Evolutionary conservation across 2,888 invertebrate genomes (phyloP).

Genomic region (Noctua pronuba): DNA sequence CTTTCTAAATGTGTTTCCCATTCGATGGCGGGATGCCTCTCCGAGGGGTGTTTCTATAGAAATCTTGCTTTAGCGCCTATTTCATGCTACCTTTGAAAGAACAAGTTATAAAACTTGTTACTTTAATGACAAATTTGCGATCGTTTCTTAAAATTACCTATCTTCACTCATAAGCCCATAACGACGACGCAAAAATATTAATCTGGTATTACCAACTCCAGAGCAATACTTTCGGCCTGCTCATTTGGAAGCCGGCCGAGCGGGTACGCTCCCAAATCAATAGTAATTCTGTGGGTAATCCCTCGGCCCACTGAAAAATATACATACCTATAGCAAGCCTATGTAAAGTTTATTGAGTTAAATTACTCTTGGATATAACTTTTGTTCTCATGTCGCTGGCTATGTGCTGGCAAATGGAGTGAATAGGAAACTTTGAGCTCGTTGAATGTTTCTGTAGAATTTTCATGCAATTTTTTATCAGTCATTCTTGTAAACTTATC

Average conservation of each 20-base stretch:
- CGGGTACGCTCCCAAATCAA: slow-evolving; percentile 87
- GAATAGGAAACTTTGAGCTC: slow-evolving; percentile 30
- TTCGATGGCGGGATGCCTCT: background rate
- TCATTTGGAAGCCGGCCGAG: slow-evolving; percentile 89
- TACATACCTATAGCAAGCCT: slow-evolving; percentile 64
- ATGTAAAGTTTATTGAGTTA: slow-evolving; percentile 59
- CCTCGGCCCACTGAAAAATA: slow-evolving; percentile 85
- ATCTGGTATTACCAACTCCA: slow-evolving; percentile 76
- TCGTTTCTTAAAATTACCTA: background rate
- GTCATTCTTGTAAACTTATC: background rate
- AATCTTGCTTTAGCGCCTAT: background rate
- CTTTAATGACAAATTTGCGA: too few species aligned
- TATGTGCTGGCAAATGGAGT: slow-evolving; percentile 37
- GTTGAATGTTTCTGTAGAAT: slow-evolving; percentile 1
- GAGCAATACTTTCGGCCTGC: slow-evolving; percentile 76
- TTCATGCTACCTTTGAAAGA: background rate
- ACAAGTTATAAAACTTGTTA: background rate
- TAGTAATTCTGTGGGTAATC: slow-evolving; percentile 89
- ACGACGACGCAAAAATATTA: background rate
- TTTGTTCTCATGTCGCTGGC: slow-evolving; percentile 51
- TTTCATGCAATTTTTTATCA: slow-evolving; percentile 9
- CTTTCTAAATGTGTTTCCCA: too few species aligned
- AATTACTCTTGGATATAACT: slow-evolving; percentile 58
- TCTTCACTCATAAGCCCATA: background rate
- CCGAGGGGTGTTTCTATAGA: background rate